Base-by-base conservation (phyloP, 2,113 vertebrate species). In the Passer montanus region DNA sequence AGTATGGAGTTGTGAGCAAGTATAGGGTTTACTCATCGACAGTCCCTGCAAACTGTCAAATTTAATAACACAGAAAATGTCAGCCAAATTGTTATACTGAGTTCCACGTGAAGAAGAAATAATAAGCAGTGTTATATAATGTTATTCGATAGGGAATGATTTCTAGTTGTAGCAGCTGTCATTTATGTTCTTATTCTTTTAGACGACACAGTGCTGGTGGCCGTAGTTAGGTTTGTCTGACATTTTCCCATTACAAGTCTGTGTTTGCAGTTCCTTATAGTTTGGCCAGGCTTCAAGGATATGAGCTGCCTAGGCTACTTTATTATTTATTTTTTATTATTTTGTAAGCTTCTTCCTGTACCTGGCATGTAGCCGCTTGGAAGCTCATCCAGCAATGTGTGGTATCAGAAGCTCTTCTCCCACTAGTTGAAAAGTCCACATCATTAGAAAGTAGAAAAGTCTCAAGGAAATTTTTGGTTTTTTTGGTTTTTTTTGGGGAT, bases 391-490 rank as follows among this genome's bases (percentile, higher is more conserved):
- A 69, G n/a, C 4, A 76, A 2, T 6, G 2, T 33, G 15, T 0
- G 0, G 12, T 43, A 41, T 50, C 4, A 3, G 58, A 55, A 56
- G 26, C 5, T 76, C 7, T 41, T 83, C 31, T 83, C 17, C 16
- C 24, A 46, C 4, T 21, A 49, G 19, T 6, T 1, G 0, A 86
- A 33, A 69, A 15, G 47, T 27, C 16, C 18, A 50, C 0, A 0
- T 28, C 6, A n/a, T 76, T 73, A 77, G 18, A 44, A 67, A 79
- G 55, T 17, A 86, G 39, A 69, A 55, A 55, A 76, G 8, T 52
- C 41, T 58, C n/a, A 72, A 60, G 14, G 7, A 74, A 86, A 73
- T 5, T 12, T 69, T 41, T 37, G 35, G 35, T 37, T 37, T 8
- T 37, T 37, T 37, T 37, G 7, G 12, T 82, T 76, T 76, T 16